phyloP scores from a whole-genome alignment of 2,113 vertebrate species.

The Pristiophorus japonicus region DNA sequence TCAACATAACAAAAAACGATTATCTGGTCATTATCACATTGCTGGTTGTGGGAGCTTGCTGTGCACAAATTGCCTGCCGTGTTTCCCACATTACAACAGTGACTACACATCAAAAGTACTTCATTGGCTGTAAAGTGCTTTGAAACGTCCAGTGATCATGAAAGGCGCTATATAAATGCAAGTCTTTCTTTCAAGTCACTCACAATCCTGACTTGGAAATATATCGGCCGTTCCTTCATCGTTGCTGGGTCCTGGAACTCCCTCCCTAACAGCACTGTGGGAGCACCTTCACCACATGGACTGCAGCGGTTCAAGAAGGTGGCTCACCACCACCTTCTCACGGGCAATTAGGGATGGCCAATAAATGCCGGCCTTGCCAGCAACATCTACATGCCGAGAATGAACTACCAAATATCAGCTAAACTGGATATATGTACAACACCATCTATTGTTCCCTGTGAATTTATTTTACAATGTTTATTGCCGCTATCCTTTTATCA shows the following conservation, averaged over 20 bases:
- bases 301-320: neutral
- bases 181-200: no score
- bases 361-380: neutral
- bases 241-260: neutral
- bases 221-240: neutral
- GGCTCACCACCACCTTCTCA: neutral
- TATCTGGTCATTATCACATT: no score
- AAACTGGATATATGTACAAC: constrained; percentile 1
- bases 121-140: no score
- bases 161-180: no score
- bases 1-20: no score
- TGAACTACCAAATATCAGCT: neutral
- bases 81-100: no score
- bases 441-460: neutral
- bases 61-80: no score
- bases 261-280: neutral
- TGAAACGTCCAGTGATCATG: no score
- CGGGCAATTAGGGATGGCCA: neutral
- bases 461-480: constrained; percentile 5
- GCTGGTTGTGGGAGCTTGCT: no score
- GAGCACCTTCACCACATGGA: neutral
- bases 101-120: no score
- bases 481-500: constrained; percentile 20
- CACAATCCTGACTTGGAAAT: neutral
- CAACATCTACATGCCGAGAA: neutral